These are phyloP conservation scores for Sphenopsis melanotis DNA, from an alignment of 2,797 vertebrate species.

Conservation along the genomic window DNA sequence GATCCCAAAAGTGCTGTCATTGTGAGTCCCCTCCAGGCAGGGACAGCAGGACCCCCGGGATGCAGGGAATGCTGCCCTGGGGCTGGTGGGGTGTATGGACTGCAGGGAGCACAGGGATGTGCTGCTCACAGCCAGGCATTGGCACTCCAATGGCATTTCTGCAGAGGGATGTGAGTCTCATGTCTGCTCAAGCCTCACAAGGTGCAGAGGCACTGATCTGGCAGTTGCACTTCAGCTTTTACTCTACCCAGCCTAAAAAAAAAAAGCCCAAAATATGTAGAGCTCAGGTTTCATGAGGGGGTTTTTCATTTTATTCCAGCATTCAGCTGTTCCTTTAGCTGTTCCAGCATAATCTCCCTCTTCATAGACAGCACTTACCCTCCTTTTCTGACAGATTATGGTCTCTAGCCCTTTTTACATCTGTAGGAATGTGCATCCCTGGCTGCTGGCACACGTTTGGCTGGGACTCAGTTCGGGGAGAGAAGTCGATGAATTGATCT, in stretches of 20 bases:
- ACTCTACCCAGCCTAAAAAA: background rate
- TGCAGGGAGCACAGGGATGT: accelerated
- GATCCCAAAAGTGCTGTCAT: accelerated
- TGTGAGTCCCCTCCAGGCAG: background rate
- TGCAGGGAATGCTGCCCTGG: accelerated
- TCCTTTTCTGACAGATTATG: background rate
- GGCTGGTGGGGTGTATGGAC: background rate
- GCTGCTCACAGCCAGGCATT: background rate
- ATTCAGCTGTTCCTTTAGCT: background rate
- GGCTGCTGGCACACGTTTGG: background rate
- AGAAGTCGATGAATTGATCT: background rate
- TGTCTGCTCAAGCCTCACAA: background rate
- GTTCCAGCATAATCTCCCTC: background rate
- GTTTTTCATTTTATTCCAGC: background rate
- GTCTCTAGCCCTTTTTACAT: background rate
- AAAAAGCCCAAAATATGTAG: background rate
- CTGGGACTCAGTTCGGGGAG: background rate
- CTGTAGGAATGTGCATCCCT: background rate
- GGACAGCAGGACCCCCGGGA: background rate
- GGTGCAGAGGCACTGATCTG: background rate
- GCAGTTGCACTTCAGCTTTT: background rate
- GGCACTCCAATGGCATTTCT: background rate
- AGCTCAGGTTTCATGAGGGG: background rate
- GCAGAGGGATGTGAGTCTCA: background rate
- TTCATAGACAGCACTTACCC: background rate